These are phyloP conservation scores for Clunio marinus DNA, from an alignment of 2,888 invertebrate genomes.

Conservation along the genomic window DNA sequence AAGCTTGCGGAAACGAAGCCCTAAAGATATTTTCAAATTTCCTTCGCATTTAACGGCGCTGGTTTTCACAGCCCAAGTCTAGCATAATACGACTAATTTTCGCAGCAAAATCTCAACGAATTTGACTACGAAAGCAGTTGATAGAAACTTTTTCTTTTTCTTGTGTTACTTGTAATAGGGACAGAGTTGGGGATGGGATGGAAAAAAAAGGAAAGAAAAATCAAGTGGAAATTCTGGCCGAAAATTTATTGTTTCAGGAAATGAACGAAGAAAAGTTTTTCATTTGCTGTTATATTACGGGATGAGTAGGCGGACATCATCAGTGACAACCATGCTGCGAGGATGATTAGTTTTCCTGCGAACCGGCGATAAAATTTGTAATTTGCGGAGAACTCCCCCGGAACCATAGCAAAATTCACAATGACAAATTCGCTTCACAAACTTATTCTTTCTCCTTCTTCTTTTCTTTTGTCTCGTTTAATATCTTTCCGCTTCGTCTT, in stretches of 20 bases:
- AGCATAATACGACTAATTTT: too few relatives aligned
- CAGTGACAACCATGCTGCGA: neutral
- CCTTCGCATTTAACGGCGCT: neutral
- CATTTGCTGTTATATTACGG: slow-evolving; percentile 5
- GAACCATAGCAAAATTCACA: neutral
- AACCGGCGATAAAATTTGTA: neutral
- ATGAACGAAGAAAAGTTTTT: slow-evolving; percentile 13
- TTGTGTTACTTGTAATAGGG: neutral
- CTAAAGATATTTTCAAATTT: too few relatives aligned
- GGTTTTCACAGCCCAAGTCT: too few relatives aligned
- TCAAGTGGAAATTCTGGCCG: slow-evolving; percentile 14
- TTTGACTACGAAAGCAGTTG: too few relatives aligned
- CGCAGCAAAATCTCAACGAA: too few relatives aligned
- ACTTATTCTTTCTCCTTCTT: neutral
- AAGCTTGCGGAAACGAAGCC: slow-evolving; percentile 2
- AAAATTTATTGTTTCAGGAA: slow-evolving; percentile 24
- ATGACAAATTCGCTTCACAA: slow-evolving; percentile 20
- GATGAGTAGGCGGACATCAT: neutral
- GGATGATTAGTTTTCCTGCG: neutral
- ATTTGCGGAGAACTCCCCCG: neutral
- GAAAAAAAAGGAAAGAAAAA: neutral
- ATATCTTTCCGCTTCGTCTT: slow-evolving; percentile 13
- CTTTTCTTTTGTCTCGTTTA: slow-evolving; percentile 11
- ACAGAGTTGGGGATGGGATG: neutral
- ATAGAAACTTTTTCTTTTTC: neutral